Evolutionary conservation across 2,888 invertebrate species (phyloP), one percentile per base, ranked within the genome.

Genomic region (Ametastegia equiseti): DNA sequence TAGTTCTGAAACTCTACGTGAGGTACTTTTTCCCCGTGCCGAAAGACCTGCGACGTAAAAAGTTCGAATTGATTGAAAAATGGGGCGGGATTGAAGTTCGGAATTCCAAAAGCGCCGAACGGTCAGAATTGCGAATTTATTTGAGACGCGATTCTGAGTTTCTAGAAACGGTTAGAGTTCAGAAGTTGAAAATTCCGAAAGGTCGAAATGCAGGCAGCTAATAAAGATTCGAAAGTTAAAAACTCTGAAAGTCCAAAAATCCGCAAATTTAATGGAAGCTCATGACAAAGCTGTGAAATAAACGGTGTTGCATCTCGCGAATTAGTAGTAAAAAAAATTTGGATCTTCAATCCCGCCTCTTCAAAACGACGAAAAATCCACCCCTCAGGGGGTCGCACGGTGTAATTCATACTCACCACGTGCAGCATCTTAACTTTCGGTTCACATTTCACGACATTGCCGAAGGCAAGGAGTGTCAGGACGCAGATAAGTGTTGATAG

Each of bases 11-110:
- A 94, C 6, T 92, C 90, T 3, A 88, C 88, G n/a, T 92, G 92
- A 0, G 94, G 94, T 54, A 94, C 93, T 84, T 94, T 91, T 84
- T 94, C 94, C n/a, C 94, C 94, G 88, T 94, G 94, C 57, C 94
- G 92, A 87, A 92, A 94, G 57, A 94, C 86, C 93, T 94, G 89
- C 5, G 88, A 87, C 84, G 84, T n/a, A 80, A 80, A 63, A 84
- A 82, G 27, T 78, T 79, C 60, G 27, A 65, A 13, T n/a, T n/a
- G 9, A 47, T 81, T 36, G 42, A 1, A 7, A 27, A 63, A 63
- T 50, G 1, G 23, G 7, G n/a, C n/a, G n/a, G n/a, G n/a, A n/a
- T n/a, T n/a, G n/a, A n/a, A n/a, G n/a, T n/a, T n/a, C n/a, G n/a
- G n/a, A n/a, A n/a, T n/a, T n/a, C n/a, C n/a, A n/a, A n/a, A n/a